phyloP scores from a whole-genome alignment of 1,140 invertebrate genomes.

The Dryas iulia region DNA sequence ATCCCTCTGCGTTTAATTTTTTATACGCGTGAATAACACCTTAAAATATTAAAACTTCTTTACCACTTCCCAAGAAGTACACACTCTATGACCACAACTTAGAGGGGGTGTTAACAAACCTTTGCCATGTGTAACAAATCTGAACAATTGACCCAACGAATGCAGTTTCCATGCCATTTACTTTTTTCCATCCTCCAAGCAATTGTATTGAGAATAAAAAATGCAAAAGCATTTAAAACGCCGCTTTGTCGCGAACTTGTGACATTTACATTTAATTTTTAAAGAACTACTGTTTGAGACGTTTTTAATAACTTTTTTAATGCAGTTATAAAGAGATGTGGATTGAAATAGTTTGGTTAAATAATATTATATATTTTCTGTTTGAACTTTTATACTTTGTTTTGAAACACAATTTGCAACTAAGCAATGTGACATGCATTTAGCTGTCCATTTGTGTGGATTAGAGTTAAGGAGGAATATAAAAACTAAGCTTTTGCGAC shows the following conservation, averaged over 20 bases:
- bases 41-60: background rate
- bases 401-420: background rate
- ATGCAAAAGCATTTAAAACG: conserved; percentile 13
- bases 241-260: conserved; percentile 18
- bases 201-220: conserved; percentile 12
- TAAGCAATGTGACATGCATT: background rate
- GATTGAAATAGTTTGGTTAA: background rate
- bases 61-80: background rate
- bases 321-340: conserved; percentile 4
- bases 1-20: too few species aligned
- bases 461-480: too few species aligned
- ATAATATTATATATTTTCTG: too few species aligned
- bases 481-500: too few species aligned
- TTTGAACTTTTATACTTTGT: too few species aligned
- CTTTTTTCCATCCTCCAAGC: conserved; percentile 12
- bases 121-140: conserved; percentile 28
- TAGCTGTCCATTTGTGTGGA: too few species aligned
- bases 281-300: conserved; percentile 16
- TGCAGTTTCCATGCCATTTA: conserved; percentile 1
- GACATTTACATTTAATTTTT: conserved; percentile 17
- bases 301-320: conserved; percentile 16
- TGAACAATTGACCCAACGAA: conserved; percentile 37
- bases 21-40: too few species aligned
- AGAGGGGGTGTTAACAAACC: conserved; percentile 34
- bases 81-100: conserved; percentile 1